phyloP scores from a whole-genome alignment of 2,113 vertebrate species.

The Phalacrocorax carbo region DNA sequence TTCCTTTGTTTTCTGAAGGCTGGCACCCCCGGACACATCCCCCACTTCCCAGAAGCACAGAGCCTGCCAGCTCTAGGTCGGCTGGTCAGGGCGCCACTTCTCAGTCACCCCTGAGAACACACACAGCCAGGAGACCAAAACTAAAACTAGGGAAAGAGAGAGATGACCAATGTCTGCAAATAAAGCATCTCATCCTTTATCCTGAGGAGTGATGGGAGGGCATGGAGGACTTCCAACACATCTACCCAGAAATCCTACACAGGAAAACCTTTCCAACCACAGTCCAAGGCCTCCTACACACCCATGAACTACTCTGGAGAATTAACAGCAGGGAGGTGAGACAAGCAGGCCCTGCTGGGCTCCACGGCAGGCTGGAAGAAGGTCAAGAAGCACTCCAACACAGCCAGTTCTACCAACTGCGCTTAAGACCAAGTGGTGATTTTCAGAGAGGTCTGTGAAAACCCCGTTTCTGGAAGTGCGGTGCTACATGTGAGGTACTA shows the following conservation, averaged over 20 bases:
- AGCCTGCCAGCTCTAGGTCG: not conserved
- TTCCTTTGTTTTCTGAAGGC: not conserved
- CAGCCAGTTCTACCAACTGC: rapidly evolving
- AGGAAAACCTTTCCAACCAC: not conserved
- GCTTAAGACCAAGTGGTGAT: rapidly evolving
- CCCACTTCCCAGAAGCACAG: not conserved
- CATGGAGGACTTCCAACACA: not conserved
- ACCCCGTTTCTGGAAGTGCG: rapidly evolving
- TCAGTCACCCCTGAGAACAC: not conserved
- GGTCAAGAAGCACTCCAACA: not conserved
- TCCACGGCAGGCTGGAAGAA: not conserved
- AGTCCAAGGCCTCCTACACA: not conserved
- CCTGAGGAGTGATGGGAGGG: not conserved
- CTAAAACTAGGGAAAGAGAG: not conserved
- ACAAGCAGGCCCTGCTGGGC: rapidly evolving
- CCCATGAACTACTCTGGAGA: not conserved
- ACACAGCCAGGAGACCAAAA: rapidly evolving
- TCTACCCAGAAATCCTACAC: rapidly evolving
- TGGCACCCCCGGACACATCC: not conserved
- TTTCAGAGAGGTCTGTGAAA: not conserved
- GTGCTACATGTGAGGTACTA: not conserved
- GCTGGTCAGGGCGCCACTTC: not conserved
- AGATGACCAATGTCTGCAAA: rapidly evolving
- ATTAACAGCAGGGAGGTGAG: not conserved
- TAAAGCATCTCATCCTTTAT: not conserved